Percentiles rank a stretch among this genome's conserved stretches.
Evolutionary conservation across 2,888 invertebrate species (phyloP).

Genomic region (Drosophila emarginata): DNA sequence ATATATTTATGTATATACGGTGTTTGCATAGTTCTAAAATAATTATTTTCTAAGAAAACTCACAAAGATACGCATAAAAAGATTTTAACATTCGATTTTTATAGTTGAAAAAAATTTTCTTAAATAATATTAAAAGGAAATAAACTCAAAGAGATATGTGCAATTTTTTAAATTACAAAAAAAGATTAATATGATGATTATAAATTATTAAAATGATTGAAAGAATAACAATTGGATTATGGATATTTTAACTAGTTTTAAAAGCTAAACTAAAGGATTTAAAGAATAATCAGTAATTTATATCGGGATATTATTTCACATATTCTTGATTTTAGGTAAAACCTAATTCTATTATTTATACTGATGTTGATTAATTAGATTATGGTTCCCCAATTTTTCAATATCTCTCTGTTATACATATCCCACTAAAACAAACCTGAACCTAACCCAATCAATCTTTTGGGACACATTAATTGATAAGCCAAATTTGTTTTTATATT

Average conservation of each 20-base stretch:
- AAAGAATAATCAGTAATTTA: not conserved
- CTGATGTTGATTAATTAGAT: not conserved
- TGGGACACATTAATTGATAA: slow-evolving; percentile 6
- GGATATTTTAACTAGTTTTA: no score
- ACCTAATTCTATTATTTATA: not conserved
- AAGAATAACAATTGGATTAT: not conserved
- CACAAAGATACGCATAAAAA: no score
- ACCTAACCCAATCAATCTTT: slow-evolving; percentile 50
- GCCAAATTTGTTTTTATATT: slow-evolving; percentile 14
- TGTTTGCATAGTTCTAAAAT: not conserved
- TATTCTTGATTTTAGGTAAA: not conserved
- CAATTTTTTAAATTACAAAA: no score
- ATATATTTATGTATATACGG: no score
- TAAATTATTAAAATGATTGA: no score
- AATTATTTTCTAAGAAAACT: not conserved
- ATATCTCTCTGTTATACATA: not conserved
- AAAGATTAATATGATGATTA: no score
- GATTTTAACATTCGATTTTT: no score
- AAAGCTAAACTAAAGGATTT: no score
- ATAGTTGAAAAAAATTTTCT: no score
- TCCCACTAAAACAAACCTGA: slow-evolving; percentile 26
- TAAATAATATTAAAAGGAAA: no score
- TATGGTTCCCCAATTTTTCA: not conserved
- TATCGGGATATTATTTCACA: not conserved
- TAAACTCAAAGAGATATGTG: no score